Evolutionary conservation across 2,888 invertebrate genomes (phyloP).

Genomic region (Conops quadrifasciatus): DNA sequence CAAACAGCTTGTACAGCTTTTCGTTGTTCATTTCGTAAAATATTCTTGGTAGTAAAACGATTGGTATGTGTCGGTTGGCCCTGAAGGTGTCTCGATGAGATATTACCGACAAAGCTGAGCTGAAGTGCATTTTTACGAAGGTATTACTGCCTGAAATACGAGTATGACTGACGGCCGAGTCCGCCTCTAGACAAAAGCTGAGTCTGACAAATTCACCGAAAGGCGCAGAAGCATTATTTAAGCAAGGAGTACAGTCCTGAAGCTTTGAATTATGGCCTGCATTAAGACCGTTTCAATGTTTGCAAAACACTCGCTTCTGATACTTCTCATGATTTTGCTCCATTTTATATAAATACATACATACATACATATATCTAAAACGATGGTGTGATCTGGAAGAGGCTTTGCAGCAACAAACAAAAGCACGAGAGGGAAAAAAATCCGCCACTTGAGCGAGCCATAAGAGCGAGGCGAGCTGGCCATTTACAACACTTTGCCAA

Average conservation of each 20-base stretch:
- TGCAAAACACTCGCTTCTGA: constrained; percentile 11
- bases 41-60: too few species aligned
- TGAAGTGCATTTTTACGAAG: too few species aligned
- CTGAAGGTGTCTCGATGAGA: constrained; percentile 4
- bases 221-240: not conserved
- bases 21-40: too few species aligned
- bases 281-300: constrained; percentile 7
- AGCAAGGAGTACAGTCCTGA: not conserved
- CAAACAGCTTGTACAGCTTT: too few species aligned
- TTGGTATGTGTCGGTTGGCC: not conserved
- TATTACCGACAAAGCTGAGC: too few species aligned
- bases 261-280: not conserved
- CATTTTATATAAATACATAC: not conserved
- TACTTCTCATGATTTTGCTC: not conserved
- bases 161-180: too few species aligned
- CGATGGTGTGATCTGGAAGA: too few species aligned
- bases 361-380: too few species aligned
- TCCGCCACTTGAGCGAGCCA: not conserved
- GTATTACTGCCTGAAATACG: too few species aligned
- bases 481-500: constrained; percentile 39
- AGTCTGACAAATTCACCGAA: too few species aligned
- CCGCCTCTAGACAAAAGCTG: too few species aligned
- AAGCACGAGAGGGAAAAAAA: not conserved
- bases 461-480: not conserved
- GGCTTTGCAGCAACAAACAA: too few species aligned